Percentiles rank a stretch among this genome's conserved stretches.
These are phyloP conservation scores for Trogon surrucura DNA, from an alignment of 2,113 vertebrate genomes.

Conservation along the genomic window DNA sequence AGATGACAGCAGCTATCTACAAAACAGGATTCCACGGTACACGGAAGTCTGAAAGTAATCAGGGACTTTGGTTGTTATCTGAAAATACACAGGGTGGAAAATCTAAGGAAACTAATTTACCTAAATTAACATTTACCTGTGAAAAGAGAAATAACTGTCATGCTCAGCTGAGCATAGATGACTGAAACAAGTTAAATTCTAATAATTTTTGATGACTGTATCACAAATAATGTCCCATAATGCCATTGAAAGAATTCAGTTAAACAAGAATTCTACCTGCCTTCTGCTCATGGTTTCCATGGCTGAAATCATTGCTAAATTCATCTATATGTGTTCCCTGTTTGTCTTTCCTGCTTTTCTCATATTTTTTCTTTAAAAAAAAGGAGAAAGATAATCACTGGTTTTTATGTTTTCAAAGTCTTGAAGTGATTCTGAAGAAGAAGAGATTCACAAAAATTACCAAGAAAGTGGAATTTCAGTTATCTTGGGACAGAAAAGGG, in stretches of 20 bases:
- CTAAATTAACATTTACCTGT: neutral
- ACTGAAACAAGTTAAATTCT: neutral
- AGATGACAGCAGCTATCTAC: neutral
- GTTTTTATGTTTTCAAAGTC: neutral
- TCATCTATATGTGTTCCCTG: accelerated
- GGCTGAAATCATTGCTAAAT: neutral
- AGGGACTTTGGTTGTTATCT: neutral
- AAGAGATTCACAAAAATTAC: neutral
- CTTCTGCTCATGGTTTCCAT: neutral
- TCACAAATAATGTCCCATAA: neutral
- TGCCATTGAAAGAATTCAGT: neutral
- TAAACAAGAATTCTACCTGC: neutral
- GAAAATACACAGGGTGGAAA: neutral
- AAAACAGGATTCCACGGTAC: neutral
- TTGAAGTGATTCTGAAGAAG: neutral
- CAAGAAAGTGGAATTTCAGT: neutral
- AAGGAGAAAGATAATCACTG: accelerated
- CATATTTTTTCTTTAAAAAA: no score
- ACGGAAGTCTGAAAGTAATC: neutral
- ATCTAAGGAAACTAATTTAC: neutral
- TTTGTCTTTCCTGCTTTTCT: neutral
- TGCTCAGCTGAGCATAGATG: neutral
- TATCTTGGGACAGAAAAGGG: neutral
- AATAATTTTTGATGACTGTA: neutral
- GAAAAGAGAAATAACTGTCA: neutral